A percentile compares a stretch with the other conserved stretches of the same genome.
Evolutionary conservation across 1,140 invertebrate genomes (phyloP).

Genomic region (Cardiocondyla obscurior): DNA sequence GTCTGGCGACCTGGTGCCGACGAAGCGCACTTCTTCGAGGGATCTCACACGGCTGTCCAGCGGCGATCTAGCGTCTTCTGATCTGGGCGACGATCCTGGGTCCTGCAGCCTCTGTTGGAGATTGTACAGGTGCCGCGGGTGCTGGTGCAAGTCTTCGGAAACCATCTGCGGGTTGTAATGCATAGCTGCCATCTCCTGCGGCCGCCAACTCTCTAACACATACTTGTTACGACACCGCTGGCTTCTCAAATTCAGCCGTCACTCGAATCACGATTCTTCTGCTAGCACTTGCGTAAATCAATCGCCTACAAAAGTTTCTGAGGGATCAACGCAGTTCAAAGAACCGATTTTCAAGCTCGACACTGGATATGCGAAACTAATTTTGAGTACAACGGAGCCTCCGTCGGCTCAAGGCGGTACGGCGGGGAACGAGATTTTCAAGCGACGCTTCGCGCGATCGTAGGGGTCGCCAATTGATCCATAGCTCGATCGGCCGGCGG

Average conservation of each 20-base stretch:
- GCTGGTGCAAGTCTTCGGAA: constrained; percentile 74
- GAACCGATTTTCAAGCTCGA: background rate
- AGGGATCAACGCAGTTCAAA: background rate
- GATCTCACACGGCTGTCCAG: constrained; percentile 46
- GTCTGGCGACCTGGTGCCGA: constrained; percentile 57
- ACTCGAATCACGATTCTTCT: background rate
- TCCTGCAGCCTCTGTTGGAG: constrained; percentile 71
- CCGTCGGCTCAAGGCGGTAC: too few relatives aligned
- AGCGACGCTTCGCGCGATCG: background rate
- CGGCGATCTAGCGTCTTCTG: constrained; percentile 68
- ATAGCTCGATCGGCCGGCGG: background rate
- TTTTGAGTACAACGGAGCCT: background rate
- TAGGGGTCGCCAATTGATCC: background rate
- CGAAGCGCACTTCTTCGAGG: constrained; percentile 52
- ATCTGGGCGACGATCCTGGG: constrained; percentile 70
- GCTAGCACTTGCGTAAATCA: background rate
- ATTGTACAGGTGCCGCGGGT: constrained; percentile 69
- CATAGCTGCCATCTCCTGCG: constrained; percentile 75
- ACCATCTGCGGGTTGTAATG: constrained; percentile 78
- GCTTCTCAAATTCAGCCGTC: background rate
- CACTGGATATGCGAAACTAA: constrained; percentile 6
- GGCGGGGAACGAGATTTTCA: too few relatives aligned
- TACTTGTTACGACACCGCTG: constrained; percentile 22
- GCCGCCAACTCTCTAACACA: constrained; percentile 37
- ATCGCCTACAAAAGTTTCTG: background rate